These are phyloP conservation scores for Neodiprion pinetum DNA, from an alignment of 1,140 invertebrate species.

Conservation along the genomic window DNA sequence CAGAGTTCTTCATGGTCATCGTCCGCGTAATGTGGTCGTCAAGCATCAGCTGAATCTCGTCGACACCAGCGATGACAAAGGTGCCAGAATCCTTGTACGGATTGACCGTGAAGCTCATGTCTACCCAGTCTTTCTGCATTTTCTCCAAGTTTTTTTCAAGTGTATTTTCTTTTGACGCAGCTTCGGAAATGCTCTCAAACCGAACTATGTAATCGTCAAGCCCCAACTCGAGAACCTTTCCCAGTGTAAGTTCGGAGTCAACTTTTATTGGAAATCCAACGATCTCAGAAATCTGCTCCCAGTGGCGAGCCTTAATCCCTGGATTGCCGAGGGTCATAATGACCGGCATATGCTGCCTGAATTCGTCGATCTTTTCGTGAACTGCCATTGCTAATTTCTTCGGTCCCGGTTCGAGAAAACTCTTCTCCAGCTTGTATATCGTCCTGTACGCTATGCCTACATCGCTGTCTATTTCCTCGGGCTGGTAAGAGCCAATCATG, in stretches of 20 bases:
- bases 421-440: constrained; percentile 89
- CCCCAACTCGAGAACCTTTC: constrained; percentile 86
- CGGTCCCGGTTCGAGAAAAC: constrained; percentile 75
- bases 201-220: constrained; percentile 84
- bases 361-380: constrained; percentile 84
- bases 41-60: constrained; percentile 91
- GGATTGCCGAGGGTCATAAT: constrained; percentile 93
- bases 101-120: constrained; percentile 80
- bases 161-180: constrained; percentile 92
- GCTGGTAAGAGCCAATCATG: constrained; percentile 82
- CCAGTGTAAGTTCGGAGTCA: constrained; percentile 82
- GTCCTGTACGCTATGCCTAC: constrained; percentile 77
- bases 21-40: constrained; percentile 97
- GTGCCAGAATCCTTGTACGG: constrained; percentile 89
- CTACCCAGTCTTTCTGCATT: constrained; percentile 92
- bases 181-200: constrained; percentile 92
- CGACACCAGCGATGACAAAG: constrained; percentile 85
- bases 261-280: constrained; percentile 89
- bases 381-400: constrained; percentile 69
- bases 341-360: constrained; percentile 87
- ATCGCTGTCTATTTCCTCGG: constrained; percentile 88
- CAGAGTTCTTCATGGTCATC: constrained; percentile 96
- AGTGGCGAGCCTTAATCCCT: constrained; percentile 89
- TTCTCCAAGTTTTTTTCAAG: constrained; percentile 87
- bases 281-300: constrained; percentile 93